Evolutionary conservation across 2,797 vertebrate species (phyloP).

Genomic region (Bucorvus abyssinicus): DNA sequence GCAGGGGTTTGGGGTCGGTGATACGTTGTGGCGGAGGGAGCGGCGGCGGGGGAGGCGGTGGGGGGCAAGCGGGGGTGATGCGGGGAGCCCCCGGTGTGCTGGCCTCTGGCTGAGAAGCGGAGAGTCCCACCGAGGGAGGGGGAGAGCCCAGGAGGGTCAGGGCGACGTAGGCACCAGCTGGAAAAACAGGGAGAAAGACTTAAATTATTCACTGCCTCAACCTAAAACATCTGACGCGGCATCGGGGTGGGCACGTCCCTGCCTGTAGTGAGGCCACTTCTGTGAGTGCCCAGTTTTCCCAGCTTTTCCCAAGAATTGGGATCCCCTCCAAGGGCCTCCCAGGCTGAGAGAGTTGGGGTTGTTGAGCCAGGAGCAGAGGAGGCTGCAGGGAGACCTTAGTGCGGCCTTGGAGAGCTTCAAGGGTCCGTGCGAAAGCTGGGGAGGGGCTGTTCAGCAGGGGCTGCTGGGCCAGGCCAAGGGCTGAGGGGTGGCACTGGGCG

Average conservation of each 20-base stretch:
- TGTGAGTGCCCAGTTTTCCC: too few species aligned
- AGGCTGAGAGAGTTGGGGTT: too few species aligned
- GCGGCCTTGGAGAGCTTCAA: too few species aligned
- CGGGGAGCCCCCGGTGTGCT: background rate
- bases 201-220: too few species aligned
- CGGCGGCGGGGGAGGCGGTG: slow-evolving; percentile 80
- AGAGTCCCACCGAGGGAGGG: slow-evolving; percentile 69
- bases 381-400: too few species aligned
- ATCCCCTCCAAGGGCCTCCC: too few species aligned
- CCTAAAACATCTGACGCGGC: too few species aligned
- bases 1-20: slow-evolving; percentile 88
- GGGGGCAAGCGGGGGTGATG: slow-evolving; percentile 47
- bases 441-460: too few species aligned
- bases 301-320: background rate
- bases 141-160: slow-evolving; percentile 91
- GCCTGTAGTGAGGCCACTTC: background rate
- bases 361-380: too few species aligned
- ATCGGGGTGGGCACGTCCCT: background rate
- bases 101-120: slow-evolving; percentile 51
- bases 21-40: slow-evolving; percentile 81
- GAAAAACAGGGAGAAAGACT: background rate
- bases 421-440: too few species aligned
- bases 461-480: too few species aligned
- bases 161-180: slow-evolving; percentile 90
- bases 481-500: too few species aligned